Evolutionary conservation across 2,888 invertebrate genomes (phyloP), one percentile per base, ranked within the genome.

Genomic region (Andrena marginata): DNA sequence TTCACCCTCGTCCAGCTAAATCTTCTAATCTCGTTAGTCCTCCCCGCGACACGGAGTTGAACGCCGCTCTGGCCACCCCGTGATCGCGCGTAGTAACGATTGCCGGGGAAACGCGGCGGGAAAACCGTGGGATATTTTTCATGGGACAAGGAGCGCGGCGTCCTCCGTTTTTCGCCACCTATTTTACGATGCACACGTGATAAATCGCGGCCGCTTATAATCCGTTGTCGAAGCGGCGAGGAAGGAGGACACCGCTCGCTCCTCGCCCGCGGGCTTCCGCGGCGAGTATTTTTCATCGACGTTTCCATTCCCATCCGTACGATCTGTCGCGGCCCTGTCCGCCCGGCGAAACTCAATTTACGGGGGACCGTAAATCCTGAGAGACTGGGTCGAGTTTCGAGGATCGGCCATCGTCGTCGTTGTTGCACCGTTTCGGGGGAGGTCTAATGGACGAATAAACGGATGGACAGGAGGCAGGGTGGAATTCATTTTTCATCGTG

Each of bases 281-380:
- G 13, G 62, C 0, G 54, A 56, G 67, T 81, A 81, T 84, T 84
- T 77, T 74, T 85, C 82, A 85, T 68, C 85, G 82, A 68, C 84
- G 82, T 82, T 84, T 77, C 79, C 84, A 77, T 84, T 84, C 77
- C 71, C 71, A 74, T 79, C 63, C 60, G 74, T 54, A 42, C 80
- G 85, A 77, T 83, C 82, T 76, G 71, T 80, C 82, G 77, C 74
- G 49, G 23, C 54, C 10, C 68, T 77, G 77, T 73, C 73, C 75
- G 20, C 59, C 42, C 65, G 54, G 31, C 69, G 80, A 70, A 84
- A 84, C 81, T 85, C 85, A 78, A 81, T 84, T 85, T 85, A 84
- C 85, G 75, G 67, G 70, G 78, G 81, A 85, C 81, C 84, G 85
- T 85, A 84, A 85, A 85, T 85, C 67, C 81, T 68, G 67, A 35